Base-by-base conservation (phyloP, 2,797 vertebrate species). In the Poeciliopsis gracilis region DNA sequence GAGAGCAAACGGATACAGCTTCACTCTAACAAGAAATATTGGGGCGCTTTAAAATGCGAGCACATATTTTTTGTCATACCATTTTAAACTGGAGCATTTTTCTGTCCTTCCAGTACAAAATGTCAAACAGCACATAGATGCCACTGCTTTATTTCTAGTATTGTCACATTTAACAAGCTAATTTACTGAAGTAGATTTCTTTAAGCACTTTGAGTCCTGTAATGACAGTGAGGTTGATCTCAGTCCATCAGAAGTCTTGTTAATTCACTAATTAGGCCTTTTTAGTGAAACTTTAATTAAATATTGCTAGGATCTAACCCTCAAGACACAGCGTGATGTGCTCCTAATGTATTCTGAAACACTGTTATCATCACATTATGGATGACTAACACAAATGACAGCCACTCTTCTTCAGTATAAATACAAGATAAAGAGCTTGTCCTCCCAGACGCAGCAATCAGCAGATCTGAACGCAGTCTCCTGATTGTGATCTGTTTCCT, bases 401-500 rank as follows among this genome's bases (percentile, higher is more conserved):
- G 76, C 72, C 45, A 49, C 73, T 53, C 81, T 70, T 84, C 76
- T 78, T 83, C 77, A 72, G 76, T 79, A 75, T 87, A 82, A 89
- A 88, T 49, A 81, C 76, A 67, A 87, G 82, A 89, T 84, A 84
- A 85, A 88, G 82, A 78, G 72, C 85, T 75, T 72, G 78, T 80
- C 79, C 79, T 82, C 86, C 86, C 77, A 59, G 82, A 91, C 89
- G 83, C 86, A 78, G 86, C 87, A 91, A 91, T 93, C 90, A 90
- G 88, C 87, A 77, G 75, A 92, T 91, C 89, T 77, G 81, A 86
- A 83, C 86, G 85, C 86, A 88, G 90, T 77, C 43, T 79, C 73
- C 85, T 90, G 91, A 93, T 92, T 92, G 91, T 90, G 88, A 92
- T 92, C 90, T 86, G 88, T 91, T 90, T 93, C 84, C 86, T 92